A percentile compares a stretch with the other conserved stretches of the same genome.
Conservation (phyloP, 1,140 invertebrate species). For the Holcopasites calliopsidis region DNA sequence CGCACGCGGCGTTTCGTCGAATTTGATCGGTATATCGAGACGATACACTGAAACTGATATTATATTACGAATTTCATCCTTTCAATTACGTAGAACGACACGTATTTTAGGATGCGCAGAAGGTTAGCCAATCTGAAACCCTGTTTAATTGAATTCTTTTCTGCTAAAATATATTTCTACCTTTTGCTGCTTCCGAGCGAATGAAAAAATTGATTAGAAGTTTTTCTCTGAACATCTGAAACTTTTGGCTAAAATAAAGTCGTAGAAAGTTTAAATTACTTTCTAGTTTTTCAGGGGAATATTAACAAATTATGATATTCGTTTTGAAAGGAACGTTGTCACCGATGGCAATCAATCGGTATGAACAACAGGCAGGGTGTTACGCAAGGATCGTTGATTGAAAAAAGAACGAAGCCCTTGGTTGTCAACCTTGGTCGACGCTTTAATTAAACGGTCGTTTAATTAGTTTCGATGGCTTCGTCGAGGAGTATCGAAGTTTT, state of each 20-base stretch:
- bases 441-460: constrained; percentile 24
- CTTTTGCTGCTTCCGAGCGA: no score
- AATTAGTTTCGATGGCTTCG: constrained; percentile 27
- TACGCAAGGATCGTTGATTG: constrained; percentile 11
- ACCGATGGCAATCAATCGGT: neutral
- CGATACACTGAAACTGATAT: neutral
- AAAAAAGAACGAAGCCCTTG: neutral
- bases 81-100: neutral
- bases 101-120: neutral
- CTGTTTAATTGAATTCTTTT: no score
- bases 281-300: no score
- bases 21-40: neutral
- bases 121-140: no score
- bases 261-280: no score
- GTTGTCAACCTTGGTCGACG: neutral
- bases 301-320: neutral
- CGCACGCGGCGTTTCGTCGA: neutral
- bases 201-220: no score
- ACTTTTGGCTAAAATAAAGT: no score
- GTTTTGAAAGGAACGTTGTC: neutral
- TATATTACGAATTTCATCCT: neutral
- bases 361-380: neutral
- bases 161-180: no score
- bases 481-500: neutral
- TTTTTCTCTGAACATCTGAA: no score